A percentile compares a stretch with the other conserved stretches of the same genome.
These are phyloP conservation scores for Noctilio leporinus DNA, from an alignment of 2,113 vertebrate genomes.

Conservation along the genomic window DNA sequence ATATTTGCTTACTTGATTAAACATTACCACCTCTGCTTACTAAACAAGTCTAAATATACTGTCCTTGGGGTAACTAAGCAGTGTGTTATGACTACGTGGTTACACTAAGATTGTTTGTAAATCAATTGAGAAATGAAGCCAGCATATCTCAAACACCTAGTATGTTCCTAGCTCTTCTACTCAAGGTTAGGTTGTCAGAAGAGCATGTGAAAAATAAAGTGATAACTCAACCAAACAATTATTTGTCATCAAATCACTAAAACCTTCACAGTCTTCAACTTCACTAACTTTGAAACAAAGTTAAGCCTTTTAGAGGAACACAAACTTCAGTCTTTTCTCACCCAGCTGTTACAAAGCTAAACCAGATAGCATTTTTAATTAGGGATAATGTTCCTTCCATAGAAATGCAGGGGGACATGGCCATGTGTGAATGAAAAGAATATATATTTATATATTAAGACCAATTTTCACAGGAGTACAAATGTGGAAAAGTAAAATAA, in stretches of 20 bases:
- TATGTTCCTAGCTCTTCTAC: neutral
- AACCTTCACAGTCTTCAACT: neutral
- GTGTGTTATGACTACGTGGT: slow-evolving; percentile 11
- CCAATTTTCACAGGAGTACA: neutral
- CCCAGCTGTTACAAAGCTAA: neutral
- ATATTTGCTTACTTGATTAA: slow-evolving; percentile 39
- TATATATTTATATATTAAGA: neutral
- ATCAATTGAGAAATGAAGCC: neutral
- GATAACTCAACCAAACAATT: neutral
- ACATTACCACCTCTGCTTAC: slow-evolving; percentile 35
- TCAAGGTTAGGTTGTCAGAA: neutral
- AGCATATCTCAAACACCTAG: neutral
- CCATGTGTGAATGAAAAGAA: neutral
- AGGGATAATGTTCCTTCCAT: neutral
- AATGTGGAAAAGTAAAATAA: neutral
- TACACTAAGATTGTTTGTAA: slow-evolving; percentile 8
- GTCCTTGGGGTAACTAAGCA: slow-evolving; percentile 5
- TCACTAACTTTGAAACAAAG: neutral
- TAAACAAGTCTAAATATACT: slow-evolving; percentile 54
- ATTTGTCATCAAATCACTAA: neutral
- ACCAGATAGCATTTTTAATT: neutral
- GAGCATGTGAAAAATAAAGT: neutral
- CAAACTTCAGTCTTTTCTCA: neutral
- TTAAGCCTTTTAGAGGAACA: neutral
- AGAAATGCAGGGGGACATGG: neutral